Conservation (phyloP, 2,797 vertebrate species). For the Syngnathus rostellatus region DNA sequence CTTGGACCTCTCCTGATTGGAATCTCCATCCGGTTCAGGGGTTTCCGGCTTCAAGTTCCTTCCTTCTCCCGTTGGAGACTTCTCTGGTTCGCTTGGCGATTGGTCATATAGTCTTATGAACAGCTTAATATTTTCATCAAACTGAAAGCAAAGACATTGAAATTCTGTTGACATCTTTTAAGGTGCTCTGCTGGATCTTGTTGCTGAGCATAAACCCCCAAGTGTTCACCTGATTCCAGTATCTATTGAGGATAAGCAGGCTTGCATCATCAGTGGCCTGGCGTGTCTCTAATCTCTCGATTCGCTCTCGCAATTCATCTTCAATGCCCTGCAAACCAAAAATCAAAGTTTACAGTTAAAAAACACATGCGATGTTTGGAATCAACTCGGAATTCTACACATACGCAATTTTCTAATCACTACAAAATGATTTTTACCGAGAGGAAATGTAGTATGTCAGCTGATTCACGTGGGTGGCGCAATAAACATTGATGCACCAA, state of each 20-base stretch:
- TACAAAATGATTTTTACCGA: too few relatives aligned
- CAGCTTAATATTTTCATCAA: slow-evolving; percentile 89
- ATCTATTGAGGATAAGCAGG: slow-evolving; percentile 89
- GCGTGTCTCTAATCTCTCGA: slow-evolving; percentile 87
- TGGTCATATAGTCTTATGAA: slow-evolving; percentile 81
- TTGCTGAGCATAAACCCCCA: background rate
- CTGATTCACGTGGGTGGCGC: too few relatives aligned
- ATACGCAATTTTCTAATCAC: too few relatives aligned
- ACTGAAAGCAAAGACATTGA: slow-evolving; percentile 57
- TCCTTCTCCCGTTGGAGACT: slow-evolving; percentile 76
- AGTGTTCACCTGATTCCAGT: slow-evolving; percentile 89
- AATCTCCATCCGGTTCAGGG: slow-evolving; percentile 94
- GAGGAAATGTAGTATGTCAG: too few relatives aligned
- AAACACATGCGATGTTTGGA: background rate
- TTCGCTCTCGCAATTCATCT: slow-evolving; percentile 88
- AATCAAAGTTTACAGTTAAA: background rate
- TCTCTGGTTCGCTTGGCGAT: slow-evolving; percentile 75
- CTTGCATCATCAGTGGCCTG: slow-evolving; percentile 95
- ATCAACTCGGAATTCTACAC: too few relatives aligned
- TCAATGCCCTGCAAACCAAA: slow-evolving; percentile 77
- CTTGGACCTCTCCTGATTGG: slow-evolving; percentile 89
- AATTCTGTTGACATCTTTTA: background rate
- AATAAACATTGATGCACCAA: too few relatives aligned
- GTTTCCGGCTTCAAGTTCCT: slow-evolving; percentile 86
- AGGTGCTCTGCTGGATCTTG: background rate